Evolutionary conservation across 2,797 vertebrate genomes (phyloP), one percentile per base, ranked within the genome.

Genomic region (Lagodon rhomboides): DNA sequence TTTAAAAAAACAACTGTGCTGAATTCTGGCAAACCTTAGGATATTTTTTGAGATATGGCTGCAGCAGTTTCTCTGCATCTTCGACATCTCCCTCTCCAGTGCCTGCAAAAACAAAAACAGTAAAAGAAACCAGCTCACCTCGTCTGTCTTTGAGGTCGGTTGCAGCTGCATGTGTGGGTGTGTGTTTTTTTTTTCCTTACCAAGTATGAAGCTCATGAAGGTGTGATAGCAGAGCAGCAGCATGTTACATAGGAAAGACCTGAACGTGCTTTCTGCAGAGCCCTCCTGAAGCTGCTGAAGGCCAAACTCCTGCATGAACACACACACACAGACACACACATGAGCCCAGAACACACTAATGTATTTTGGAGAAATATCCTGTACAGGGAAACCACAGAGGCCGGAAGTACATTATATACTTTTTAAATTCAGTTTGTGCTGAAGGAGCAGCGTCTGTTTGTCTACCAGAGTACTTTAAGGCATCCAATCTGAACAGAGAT

Each of bases 181-280:
- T 25, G 30, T 38, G 8, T 34, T 9, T 4, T 34, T 54, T 73
- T 2, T 0, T 49, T 70, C 60, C 96, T 95, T 92, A 98, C 98
- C 98, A 38, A 99, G 91, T 91, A 99, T 98, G 85, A 99, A 99
- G 89, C 97, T 98, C 96, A 99, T 97, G 95, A 99, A 99, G 53
- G 98, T 99, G 94, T 99, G 97, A 91, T 99, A 99, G 92, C 98
- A 99, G 69, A 99, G 96, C 82, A 99, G 95, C 85, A 99, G 94
- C 97, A 99, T 97, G 93, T 97, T 98, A 78, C 98, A 99, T 70
- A 99, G 94, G 85, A 99, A 97, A 1, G 98, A 97, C 23, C 97
- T 96, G 93, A 99, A 97, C 30, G 97, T 98, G 91, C 93, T 96
- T 43, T 97, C 96, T 0, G 94, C 89, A 0, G 96, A 96, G 12